Conservation (phyloP, 2,888 invertebrate genomes). For the Acleris laterana region DNA sequence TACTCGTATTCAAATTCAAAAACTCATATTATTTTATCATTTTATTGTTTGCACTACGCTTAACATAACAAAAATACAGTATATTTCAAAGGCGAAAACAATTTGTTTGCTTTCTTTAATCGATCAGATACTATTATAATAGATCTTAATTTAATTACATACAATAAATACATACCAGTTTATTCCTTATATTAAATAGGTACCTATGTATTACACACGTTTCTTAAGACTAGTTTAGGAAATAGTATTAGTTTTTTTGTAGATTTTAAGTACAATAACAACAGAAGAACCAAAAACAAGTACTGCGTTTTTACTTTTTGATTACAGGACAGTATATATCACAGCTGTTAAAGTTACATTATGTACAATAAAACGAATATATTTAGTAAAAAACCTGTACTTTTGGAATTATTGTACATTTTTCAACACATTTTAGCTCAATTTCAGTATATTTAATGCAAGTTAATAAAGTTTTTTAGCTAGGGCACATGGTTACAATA, state of each 20-base stretch:
- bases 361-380: slow-evolving; percentile 59
- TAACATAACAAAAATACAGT: slow-evolving; percentile 39
- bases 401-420: slow-evolving; percentile 1
- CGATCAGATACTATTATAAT: slow-evolving; percentile 56
- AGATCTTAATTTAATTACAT: slow-evolving; percentile 59
- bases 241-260: slow-evolving; percentile 48
- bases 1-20: background rate
- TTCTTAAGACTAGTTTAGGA: slow-evolving; percentile 77
- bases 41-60: slow-evolving; percentile 37
- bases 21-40: slow-evolving; percentile 10
- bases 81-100: slow-evolving; percentile 66
- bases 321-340: slow-evolving; percentile 74
- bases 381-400: slow-evolving; percentile 30
- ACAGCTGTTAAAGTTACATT: slow-evolving; percentile 77
- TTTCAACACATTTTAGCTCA: background rate
- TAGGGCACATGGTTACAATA: slow-evolving; percentile 62
- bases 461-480: slow-evolving; percentile 36
- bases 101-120: slow-evolving; percentile 54
- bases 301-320: slow-evolving; percentile 51
- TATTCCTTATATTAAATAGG: slow-evolving; percentile 63
- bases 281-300: slow-evolving; percentile 49
- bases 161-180: slow-evolving; percentile 55
- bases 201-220: slow-evolving; percentile 55
- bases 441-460: background rate
- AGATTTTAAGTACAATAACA: slow-evolving; percentile 42